These are phyloP conservation scores for Cactoblastis cactorum DNA, from an alignment of 2,888 invertebrate species.

Conservation along the genomic window DNA sequence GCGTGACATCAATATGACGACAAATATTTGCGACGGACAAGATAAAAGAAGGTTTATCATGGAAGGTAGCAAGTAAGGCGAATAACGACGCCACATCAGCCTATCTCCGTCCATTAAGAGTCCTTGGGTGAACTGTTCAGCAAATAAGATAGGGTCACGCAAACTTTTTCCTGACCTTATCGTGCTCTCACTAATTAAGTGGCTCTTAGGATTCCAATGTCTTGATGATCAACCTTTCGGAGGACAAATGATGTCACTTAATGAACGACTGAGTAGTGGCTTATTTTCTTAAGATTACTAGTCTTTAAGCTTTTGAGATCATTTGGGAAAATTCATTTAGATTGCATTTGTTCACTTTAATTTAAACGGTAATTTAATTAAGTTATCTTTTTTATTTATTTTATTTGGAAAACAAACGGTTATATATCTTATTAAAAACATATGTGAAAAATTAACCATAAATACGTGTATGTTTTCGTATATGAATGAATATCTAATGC, in stretches of 20 bases:
- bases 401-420: too few relatives aligned
- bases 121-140: constrained; percentile 12
- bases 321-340: too few relatives aligned
- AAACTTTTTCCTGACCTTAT: constrained; percentile 32
- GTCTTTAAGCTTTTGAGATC: too few relatives aligned
- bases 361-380: too few relatives aligned
- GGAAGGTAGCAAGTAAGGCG: neutral
- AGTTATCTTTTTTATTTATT: too few relatives aligned
- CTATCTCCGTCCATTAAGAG: constrained; percentile 10
- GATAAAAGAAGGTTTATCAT: neutral
- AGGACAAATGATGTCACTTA: constrained; percentile 7
- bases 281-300: too few relatives aligned
- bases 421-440: too few relatives aligned
- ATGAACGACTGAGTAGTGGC: too few relatives aligned
- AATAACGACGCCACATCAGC: constrained; percentile 10
- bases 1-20: neutral
- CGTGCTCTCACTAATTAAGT: constrained; percentile 48
- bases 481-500: too few relatives aligned
- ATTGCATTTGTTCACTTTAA: too few relatives aligned
- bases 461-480: too few relatives aligned
- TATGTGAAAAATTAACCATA: too few relatives aligned
- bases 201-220: constrained; percentile 35
- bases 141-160: constrained; percentile 30
- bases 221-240: constrained; percentile 11
- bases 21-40: neutral